phyloP scores from a whole-genome alignment of 2,888 invertebrate genomes.

The Ochropleura leucogaster region DNA sequence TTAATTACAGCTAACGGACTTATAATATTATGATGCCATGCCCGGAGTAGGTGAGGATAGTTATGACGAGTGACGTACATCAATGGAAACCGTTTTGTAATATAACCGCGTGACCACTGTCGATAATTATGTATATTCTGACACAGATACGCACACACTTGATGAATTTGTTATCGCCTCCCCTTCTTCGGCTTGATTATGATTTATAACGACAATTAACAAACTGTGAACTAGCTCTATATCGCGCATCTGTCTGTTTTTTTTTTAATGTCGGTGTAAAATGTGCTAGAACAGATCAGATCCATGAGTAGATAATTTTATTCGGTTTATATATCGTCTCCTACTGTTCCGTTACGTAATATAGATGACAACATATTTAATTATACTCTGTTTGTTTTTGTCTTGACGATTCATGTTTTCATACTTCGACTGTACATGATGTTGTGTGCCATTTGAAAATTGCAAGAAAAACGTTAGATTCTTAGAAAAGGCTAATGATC shows the following conservation, averaged over 20 bases:
- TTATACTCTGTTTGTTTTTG: conserved; percentile 1
- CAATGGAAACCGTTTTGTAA: conserved; percentile 58
- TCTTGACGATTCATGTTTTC: neutral
- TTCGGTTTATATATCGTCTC: neutral
- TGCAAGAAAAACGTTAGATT: neutral
- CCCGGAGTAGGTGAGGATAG: neutral
- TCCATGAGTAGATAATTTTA: neutral
- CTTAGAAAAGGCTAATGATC: conserved; percentile 1
- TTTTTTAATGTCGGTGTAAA: neutral
- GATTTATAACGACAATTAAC: conserved; percentile 29
- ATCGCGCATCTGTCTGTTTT: neutral
- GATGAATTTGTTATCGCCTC: conserved; percentile 44
- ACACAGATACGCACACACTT: conserved; percentile 59
- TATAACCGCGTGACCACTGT: conserved; percentile 57
- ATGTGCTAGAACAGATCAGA: neutral
- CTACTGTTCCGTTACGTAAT: conserved; percentile 1
- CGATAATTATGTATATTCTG: conserved; percentile 65
- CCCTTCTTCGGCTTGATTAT: conserved; percentile 44
- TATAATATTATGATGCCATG: conserved; percentile 6
- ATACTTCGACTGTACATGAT: neutral
- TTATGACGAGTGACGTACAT: conserved; percentile 32
- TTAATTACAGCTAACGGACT: neutral
- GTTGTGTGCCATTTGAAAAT: conserved; percentile 11
- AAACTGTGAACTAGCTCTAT: neutral
- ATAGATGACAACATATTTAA: neutral